A percentile compares a stretch with the other conserved stretches of the same genome.
Evolutionary conservation across 2,888 invertebrate genomes (phyloP).

Genomic region (Drosophila paramelanica): DNA sequence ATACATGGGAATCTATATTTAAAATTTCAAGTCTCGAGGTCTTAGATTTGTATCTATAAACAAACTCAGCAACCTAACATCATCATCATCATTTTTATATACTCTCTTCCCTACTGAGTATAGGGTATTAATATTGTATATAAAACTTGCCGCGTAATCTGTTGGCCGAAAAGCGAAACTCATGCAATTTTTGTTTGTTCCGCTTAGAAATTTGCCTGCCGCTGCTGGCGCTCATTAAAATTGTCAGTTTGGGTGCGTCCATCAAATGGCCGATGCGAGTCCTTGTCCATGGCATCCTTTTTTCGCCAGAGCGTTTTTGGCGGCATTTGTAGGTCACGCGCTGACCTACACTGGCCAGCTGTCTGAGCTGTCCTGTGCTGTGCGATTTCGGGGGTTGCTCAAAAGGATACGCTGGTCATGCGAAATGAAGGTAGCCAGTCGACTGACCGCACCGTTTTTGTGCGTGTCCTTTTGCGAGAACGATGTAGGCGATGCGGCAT

Average conservation of each 20-base stretch:
- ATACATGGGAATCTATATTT: no score
- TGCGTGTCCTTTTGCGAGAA: slow-evolving; percentile 45
- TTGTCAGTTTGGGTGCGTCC: slow-evolving; percentile 51
- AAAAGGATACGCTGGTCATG: slow-evolving; percentile 68
- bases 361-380: slow-evolving; percentile 31
- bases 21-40: no score
- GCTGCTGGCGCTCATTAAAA: slow-evolving; percentile 50
- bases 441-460: slow-evolving; percentile 40
- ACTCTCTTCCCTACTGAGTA: neutral
- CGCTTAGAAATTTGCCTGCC: slow-evolving; percentile 36
- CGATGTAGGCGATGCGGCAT: slow-evolving; percentile 33
- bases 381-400: slow-evolving; percentile 69
- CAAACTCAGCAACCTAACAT: no score
- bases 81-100: neutral
- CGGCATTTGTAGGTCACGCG: slow-evolving; percentile 66
- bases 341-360: slow-evolving; percentile 69
- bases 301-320: slow-evolving; percentile 61
- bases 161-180: slow-evolving; percentile 39
- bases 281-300: slow-evolving; percentile 46
- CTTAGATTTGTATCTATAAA: no score
- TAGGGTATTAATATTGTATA: neutral
- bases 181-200: slow-evolving; percentile 52
- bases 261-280: slow-evolving; percentile 41
- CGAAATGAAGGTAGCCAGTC: slow-evolving; percentile 40
- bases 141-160: slow-evolving; percentile 48